phyloP scores from a whole-genome alignment of 2,797 vertebrate genomes.

The Cygnus olor region DNA sequence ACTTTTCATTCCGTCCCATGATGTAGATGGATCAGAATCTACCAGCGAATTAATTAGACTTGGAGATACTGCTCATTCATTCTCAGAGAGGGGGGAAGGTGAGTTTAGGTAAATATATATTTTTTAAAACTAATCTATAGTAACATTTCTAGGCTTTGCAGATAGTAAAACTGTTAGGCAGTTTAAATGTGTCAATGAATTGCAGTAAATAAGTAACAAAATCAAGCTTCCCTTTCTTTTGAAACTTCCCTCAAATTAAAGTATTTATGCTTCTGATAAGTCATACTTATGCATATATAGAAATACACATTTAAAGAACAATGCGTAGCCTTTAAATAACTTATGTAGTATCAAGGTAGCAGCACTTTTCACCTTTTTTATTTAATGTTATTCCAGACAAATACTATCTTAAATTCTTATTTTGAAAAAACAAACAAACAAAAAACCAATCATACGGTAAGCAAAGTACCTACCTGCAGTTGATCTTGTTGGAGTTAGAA shows the following conservation, averaged over 20 bases:
- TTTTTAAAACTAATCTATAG: not conserved
- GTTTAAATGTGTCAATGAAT: not conserved
- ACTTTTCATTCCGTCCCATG: conserved; percentile 78
- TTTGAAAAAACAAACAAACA: not conserved
- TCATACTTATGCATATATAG: not conserved
- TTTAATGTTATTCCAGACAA: not conserved
- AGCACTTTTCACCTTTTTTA: not conserved
- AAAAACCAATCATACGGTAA: not conserved
- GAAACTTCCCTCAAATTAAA: not conserved
- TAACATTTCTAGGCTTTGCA: not conserved
- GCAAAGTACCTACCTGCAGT: not conserved
- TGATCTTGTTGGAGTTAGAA: not conserved
- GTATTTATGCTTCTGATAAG: not conserved
- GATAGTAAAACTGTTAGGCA: not conserved
- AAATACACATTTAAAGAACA: not conserved
- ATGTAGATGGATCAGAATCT: conserved; percentile 82
- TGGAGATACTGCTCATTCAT: conserved; percentile 87
- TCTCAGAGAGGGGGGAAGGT: conserved; percentile 85
- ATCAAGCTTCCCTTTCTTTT: not conserved
- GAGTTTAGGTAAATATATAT: conserved; percentile 33
- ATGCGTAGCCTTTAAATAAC: not conserved
- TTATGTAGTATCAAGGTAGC: not conserved
- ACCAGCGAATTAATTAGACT: conserved; percentile 87
- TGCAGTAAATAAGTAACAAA: not conserved
- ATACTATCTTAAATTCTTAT: not conserved